Evolutionary conservation across 1,140 invertebrate species (phyloP).

Genomic region (Teleogryllus occipitalis): DNA sequence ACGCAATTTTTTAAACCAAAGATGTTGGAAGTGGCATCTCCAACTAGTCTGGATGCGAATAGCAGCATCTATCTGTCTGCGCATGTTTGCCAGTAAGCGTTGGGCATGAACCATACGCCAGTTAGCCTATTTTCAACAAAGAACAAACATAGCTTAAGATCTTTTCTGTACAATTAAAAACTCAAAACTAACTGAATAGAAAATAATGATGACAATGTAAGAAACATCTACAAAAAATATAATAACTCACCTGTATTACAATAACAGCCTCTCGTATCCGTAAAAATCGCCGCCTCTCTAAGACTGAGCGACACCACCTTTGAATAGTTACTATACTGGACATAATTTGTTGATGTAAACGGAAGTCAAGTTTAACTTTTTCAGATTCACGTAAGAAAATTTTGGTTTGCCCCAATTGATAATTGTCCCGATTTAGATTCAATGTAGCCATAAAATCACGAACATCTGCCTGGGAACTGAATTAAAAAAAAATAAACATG

Average conservation of each 20-base stretch:
- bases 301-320: constrained; percentile 76
- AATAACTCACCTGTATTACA: constrained; percentile 54
- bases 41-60: constrained; percentile 68
- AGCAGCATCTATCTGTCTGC: constrained; percentile 46
- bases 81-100: constrained; percentile 29
- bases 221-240: background rate
- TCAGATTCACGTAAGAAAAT: constrained; percentile 91
- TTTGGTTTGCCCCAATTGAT: constrained; percentile 84
- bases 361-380: constrained; percentile 83
- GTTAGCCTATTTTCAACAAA: constrained; percentile 39
- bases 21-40: constrained; percentile 54
- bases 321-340: constrained; percentile 85
- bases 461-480: constrained; percentile 67
- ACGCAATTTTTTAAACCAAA: constrained; percentile 57
- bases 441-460: constrained; percentile 67
- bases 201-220: too few relatives aligned
- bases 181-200: too few relatives aligned
- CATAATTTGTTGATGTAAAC: constrained; percentile 89
- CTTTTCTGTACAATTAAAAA: too few relatives aligned
- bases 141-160: background rate
- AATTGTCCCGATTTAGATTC: constrained; percentile 79
- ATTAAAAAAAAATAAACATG: constrained; percentile 15
- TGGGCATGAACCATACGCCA: constrained; percentile 56
- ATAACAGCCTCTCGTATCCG: constrained; percentile 62
- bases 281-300: constrained; percentile 70